Conservation (phyloP, 2,888 invertebrate genomes). For the Phrixothrix hirtus region DNA sequence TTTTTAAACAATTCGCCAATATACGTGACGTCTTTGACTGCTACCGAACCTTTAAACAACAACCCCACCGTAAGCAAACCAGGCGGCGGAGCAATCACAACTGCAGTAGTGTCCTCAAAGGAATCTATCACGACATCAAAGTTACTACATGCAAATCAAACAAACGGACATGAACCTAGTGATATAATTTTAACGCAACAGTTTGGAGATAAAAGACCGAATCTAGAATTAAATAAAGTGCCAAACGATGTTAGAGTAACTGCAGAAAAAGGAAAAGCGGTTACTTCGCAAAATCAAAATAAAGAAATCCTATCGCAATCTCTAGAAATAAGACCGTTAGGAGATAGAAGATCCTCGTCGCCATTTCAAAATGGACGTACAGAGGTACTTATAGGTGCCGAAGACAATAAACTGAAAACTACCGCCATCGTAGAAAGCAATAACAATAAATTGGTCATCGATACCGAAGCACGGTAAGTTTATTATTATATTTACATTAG, state of each 20-base stretch:
- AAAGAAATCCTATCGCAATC: constrained; percentile 38
- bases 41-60: constrained; percentile 60
- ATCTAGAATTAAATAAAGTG: constrained; percentile 39
- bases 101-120: constrained; percentile 50
- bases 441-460: constrained; percentile 61
- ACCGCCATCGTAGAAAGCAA: constrained; percentile 64
- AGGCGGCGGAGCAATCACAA: constrained; percentile 53
- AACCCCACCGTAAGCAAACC: constrained; percentile 55
- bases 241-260: constrained; percentile 48
- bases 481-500: not conserved
- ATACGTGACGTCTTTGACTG: constrained; percentile 77
- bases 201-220: constrained; percentile 33
- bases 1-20: constrained; percentile 81
- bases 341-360: constrained; percentile 59
- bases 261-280: constrained; percentile 18
- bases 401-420: constrained; percentile 65
- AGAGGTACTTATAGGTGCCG: constrained; percentile 72
- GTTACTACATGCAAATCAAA: constrained; percentile 41
- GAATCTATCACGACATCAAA: constrained; percentile 50
- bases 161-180: constrained; percentile 43
- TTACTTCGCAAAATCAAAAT: constrained; percentile 23
- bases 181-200: constrained; percentile 45
- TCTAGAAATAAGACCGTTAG: constrained; percentile 57
- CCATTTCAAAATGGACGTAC: constrained; percentile 73
- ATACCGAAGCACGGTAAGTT: constrained; percentile 63